Evolutionary conservation across 2,113 vertebrate genomes (phyloP).

Genomic region (Geococcyx californianus): DNA sequence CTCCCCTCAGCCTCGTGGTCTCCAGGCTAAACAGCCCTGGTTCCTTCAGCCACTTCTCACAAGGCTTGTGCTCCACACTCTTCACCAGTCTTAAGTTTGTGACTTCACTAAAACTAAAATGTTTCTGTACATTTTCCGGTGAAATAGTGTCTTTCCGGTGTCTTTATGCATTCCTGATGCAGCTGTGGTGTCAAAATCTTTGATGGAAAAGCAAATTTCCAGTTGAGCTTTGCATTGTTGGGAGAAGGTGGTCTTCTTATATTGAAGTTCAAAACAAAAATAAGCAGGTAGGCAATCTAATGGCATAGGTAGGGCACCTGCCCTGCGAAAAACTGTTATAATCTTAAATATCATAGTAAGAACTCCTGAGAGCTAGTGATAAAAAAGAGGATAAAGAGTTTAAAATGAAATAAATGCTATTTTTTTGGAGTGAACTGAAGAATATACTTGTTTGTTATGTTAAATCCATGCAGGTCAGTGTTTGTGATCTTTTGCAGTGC

Average conservation of each 20-base stretch:
- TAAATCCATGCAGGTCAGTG: background rate
- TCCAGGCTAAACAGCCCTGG: too few relatives aligned
- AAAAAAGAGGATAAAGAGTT: background rate
- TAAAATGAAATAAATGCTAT: background rate
- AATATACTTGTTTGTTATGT: background rate
- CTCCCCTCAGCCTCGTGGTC: too few relatives aligned
- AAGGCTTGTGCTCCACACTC: too few relatives aligned
- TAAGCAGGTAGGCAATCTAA: background rate
- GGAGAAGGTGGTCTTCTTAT: background rate
- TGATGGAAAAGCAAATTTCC: background rate
- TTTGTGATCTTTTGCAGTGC: background rate
- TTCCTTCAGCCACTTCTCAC: too few relatives aligned
- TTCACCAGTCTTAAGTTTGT: too few relatives aligned
- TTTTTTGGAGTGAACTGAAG: background rate
- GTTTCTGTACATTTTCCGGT: background rate
- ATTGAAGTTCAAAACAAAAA: background rate
- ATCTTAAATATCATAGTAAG: background rate
- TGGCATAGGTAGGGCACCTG: background rate
- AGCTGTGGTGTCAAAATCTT: background rate
- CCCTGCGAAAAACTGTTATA: rapidly evolving
- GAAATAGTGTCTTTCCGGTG: background rate
- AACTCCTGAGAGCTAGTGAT: background rate
- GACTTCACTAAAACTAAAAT: background rate
- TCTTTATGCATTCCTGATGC: background rate
- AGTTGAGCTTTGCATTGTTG: background rate